These are phyloP conservation scores for Chinchilla lanigera DNA, from an alignment of 2,113 vertebrate genomes.

Conservation along the genomic window DNA sequence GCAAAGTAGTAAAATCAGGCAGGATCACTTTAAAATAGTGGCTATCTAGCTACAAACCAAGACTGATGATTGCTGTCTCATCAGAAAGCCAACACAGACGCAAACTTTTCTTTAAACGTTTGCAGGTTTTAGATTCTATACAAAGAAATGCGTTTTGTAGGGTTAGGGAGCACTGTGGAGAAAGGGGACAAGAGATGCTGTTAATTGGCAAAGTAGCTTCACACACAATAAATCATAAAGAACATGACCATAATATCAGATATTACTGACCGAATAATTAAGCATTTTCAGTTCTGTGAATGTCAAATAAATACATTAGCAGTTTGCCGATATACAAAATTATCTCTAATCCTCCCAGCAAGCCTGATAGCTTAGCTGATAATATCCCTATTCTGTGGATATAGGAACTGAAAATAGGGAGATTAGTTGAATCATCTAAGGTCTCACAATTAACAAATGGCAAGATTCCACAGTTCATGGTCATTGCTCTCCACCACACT, in stretches of 20 bases:
- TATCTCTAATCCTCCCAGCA: background rate
- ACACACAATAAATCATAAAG: background rate
- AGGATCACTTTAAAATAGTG: background rate
- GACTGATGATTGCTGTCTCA: background rate
- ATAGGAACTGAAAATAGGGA: background rate
- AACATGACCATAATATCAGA: background rate
- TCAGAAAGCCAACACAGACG: background rate
- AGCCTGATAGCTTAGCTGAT: background rate
- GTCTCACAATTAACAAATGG: background rate
- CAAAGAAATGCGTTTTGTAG: background rate
- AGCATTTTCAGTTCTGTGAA: background rate
- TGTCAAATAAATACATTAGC: background rate
- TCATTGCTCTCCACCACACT: background rate
- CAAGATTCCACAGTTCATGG: background rate
- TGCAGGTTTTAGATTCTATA: background rate
- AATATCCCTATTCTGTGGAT: background rate
- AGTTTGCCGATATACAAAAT: background rate
- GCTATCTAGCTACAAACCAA: background rate
- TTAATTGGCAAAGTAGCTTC: background rate
- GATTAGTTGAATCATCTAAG: background rate
- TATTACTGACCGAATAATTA: constrained; percentile 1
- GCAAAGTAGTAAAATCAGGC: background rate
- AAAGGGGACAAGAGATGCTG: background rate
- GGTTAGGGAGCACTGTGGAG: background rate
- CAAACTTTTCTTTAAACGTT: background rate